phyloP scores from a whole-genome alignment of 2,888 invertebrate species.

The Trichacis sp. region DNA sequence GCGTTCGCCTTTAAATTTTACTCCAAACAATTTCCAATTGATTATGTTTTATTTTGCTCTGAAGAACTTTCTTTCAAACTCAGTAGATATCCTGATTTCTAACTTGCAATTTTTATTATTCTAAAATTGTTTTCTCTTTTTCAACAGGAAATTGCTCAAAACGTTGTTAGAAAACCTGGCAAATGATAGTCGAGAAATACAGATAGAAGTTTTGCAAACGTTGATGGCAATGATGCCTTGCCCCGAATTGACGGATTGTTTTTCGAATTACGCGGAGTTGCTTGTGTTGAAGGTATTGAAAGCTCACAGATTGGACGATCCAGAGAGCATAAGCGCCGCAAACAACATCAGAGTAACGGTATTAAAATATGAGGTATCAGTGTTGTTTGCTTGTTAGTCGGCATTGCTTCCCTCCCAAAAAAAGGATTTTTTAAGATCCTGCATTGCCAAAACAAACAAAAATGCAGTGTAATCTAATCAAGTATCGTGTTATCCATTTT shows the following conservation, averaged over 20 bases:
- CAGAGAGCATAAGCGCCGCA: slow-evolving; percentile 46
- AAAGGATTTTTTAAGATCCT: background rate
- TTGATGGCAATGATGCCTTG: slow-evolving; percentile 88
- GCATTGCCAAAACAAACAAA: background rate
- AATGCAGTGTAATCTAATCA: background rate
- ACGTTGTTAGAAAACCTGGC: slow-evolving; percentile 81
- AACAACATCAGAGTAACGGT: slow-evolving; percentile 58
- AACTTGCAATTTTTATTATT: too few relatives aligned
- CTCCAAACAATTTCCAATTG: too few relatives aligned
- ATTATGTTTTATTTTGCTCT: too few relatives aligned
- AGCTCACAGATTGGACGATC: slow-evolving; percentile 76
- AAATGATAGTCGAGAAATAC: slow-evolving; percentile 75
- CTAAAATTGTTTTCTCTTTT: slow-evolving; percentile 12
- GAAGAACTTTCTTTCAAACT: too few relatives aligned
- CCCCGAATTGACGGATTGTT: slow-evolving; percentile 80
- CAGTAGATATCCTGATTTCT: too few relatives aligned
- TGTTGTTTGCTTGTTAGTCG: slow-evolving; percentile 24
- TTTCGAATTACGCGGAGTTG: slow-evolving; percentile 91
- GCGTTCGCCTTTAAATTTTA: too few relatives aligned
- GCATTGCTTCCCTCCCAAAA: background rate
- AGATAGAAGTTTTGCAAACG: slow-evolving; percentile 83
- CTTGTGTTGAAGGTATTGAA: slow-evolving; percentile 90
- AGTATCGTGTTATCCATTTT: too few relatives aligned
- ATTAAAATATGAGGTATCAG: slow-evolving; percentile 68
- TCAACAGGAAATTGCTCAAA: slow-evolving; percentile 73